Percentiles rank a stretch among this genome's conserved stretches.
Conservation (phyloP, 2,888 invertebrate species). For the Argyresthia goedartella region DNA sequence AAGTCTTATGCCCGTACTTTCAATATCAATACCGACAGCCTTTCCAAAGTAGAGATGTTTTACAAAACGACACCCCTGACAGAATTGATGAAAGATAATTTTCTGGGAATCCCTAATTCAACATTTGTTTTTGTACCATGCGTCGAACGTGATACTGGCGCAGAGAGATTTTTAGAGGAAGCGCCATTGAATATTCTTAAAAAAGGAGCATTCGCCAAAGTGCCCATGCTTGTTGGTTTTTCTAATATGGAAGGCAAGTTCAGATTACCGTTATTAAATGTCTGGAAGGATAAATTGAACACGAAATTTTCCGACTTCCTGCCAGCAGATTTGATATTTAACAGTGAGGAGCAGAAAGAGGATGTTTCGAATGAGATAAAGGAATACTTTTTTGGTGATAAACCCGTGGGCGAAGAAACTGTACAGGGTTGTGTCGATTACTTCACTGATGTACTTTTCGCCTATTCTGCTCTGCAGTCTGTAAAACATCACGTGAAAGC, state of each 20-base stretch:
- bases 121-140: slow-evolving; percentile 8
- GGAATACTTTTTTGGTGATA: slow-evolving; percentile 1
- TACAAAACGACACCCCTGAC: slow-evolving; percentile 25
- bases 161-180: neutral
- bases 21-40: slow-evolving; percentile 23
- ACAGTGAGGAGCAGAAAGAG: slow-evolving; percentile 2
- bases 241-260: slow-evolving; percentile 10
- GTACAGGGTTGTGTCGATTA: neutral
- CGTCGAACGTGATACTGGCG: neutral
- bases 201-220: slow-evolving; percentile 5
- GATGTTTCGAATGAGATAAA: neutral
- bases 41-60: slow-evolving; percentile 29
- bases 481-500: neutral
- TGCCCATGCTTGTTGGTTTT: slow-evolving; percentile 8
- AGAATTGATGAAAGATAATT: slow-evolving; percentile 14
- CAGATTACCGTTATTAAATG: slow-evolving; percentile 2
- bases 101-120: slow-evolving; percentile 3
- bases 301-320: slow-evolving; percentile 9
- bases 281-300: slow-evolving; percentile 10
- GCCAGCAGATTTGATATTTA: slow-evolving; percentile 9
- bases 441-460: slow-evolving; percentile 1
- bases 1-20: slow-evolving; percentile 24
- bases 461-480: neutral
- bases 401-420: neutral
- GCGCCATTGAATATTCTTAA: slow-evolving; percentile 7